A percentile compares a stretch with the other conserved stretches of the same genome.
These are phyloP conservation scores for Phymastichus coffea DNA, from an alignment of 1,140 invertebrate species.

Conservation along the genomic window DNA sequence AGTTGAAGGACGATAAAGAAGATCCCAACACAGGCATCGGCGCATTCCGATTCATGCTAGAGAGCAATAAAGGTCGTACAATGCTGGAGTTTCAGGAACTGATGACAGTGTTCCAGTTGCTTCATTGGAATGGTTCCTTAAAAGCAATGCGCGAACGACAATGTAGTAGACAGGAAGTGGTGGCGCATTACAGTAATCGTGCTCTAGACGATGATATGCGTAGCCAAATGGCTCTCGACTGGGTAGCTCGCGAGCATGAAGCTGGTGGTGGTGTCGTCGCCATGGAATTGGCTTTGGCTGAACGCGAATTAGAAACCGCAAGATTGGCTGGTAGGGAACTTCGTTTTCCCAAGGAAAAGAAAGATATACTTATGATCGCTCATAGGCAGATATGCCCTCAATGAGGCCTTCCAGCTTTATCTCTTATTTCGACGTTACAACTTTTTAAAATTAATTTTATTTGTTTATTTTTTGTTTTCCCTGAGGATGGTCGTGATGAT, in stretches of 20 bases:
- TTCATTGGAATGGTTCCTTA: slow-evolving; percentile 94
- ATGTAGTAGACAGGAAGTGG: slow-evolving; percentile 91
- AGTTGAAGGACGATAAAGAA: slow-evolving; percentile 65
- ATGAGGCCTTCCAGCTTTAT: slow-evolving; percentile 34
- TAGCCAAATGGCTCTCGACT: slow-evolving; percentile 93
- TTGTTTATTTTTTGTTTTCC: slow-evolving; percentile 1
- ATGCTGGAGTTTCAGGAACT: slow-evolving; percentile 96
- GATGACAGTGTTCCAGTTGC: slow-evolving; percentile 94
- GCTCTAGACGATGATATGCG: slow-evolving; percentile 92
- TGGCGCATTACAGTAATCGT: slow-evolving; percentile 91
- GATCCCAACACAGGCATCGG: slow-evolving; percentile 84
- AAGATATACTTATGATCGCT: slow-evolving; percentile 89
- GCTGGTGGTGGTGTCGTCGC: slow-evolving; percentile 73
- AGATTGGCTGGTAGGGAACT: slow-evolving; percentile 86
- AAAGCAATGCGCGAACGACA: slow-evolving; percentile 90
- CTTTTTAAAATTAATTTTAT: neutral
- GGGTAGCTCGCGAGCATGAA: slow-evolving; percentile 89
- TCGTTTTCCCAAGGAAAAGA: slow-evolving; percentile 92
- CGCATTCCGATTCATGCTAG: slow-evolving; percentile 93
- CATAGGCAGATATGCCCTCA: slow-evolving; percentile 69
- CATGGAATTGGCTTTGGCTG: slow-evolving; percentile 78
- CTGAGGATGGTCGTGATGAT: neutral
- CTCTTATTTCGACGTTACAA: neutral
- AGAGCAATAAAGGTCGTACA: slow-evolving; percentile 87
- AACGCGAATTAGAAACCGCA: slow-evolving; percentile 87